These are phyloP conservation scores for Pteronura brasiliensis DNA, from an alignment of 2,113 vertebrate species.

Conservation along the genomic window DNA sequence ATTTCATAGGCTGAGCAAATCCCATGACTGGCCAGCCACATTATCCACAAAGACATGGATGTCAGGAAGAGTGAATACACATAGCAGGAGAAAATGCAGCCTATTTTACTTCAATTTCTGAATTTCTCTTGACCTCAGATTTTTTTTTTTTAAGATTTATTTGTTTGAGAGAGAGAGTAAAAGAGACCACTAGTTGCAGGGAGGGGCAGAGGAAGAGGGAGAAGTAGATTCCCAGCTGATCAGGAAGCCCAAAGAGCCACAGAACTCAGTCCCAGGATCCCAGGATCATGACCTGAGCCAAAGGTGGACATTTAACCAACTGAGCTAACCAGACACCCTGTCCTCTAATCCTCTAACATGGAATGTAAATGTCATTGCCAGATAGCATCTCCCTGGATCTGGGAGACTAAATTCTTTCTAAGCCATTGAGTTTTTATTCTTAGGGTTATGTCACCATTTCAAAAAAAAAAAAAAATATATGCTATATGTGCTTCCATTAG, in stretches of 20 bases:
- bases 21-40: background rate
- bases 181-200: background rate
- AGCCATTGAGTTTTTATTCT: background rate
- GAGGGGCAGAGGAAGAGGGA: background rate
- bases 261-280: background rate
- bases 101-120: background rate
- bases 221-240: rapidly evolving
- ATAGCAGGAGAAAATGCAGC: background rate
- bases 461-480: background rate
- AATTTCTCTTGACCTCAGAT: background rate
- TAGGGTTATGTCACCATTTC: background rate
- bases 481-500: background rate
- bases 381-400: background rate
- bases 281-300: background rate
- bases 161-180: background rate
- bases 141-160: background rate
- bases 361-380: background rate
- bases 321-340: rapidly evolving
- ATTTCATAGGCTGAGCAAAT: background rate
- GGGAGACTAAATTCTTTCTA: background rate
- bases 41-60: background rate
- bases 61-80: background rate
- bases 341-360: background rate
- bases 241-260: background rate
- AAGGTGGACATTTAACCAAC: background rate